phyloP scores from a whole-genome alignment of 2,888 invertebrate genomes.

The Mesochorus sp. region DNA sequence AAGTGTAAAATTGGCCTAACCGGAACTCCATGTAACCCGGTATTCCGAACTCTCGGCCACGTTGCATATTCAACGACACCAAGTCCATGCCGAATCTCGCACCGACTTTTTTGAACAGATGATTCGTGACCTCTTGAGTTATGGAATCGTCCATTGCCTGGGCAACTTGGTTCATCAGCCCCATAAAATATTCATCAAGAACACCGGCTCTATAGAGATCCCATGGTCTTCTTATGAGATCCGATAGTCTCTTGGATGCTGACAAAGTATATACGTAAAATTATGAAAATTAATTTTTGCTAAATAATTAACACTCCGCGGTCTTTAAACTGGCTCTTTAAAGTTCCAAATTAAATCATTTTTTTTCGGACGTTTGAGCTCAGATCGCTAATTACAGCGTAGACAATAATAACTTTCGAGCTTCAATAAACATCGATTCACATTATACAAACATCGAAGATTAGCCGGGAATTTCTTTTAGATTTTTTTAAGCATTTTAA shows the following conservation, averaged over 20 bases:
- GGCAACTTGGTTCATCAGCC: slow-evolving; percentile 95
- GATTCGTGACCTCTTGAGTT: slow-evolving; percentile 93
- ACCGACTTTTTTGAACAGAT: slow-evolving; percentile 92
- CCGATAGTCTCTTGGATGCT: slow-evolving; percentile 95
- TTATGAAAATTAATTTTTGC: not conserved
- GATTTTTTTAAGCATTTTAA: too few relatives aligned
- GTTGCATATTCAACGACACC: slow-evolving; percentile 96
- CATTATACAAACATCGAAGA: too few relatives aligned
- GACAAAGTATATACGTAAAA: slow-evolving; percentile 71
- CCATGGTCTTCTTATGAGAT: slow-evolving; percentile 93
- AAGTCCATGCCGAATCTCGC: slow-evolving; percentile 94
- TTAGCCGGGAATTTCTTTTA: too few relatives aligned
- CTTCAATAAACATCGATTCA: too few relatives aligned
- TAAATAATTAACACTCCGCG: too few relatives aligned
- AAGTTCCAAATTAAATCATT: too few relatives aligned
- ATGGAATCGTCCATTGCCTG: slow-evolving; percentile 98
- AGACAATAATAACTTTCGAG: too few relatives aligned
- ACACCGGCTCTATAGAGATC: slow-evolving; percentile 95
- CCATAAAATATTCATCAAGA: slow-evolving; percentile 95
- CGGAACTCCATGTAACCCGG: slow-evolving; percentile 96
- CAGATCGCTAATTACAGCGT: too few relatives aligned
- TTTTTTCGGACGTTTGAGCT: too few relatives aligned
- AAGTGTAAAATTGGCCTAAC: slow-evolving; percentile 69
- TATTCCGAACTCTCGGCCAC: slow-evolving; percentile 95
- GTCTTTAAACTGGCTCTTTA: too few relatives aligned